A percentile compares a stretch with the other conserved stretches of the same genome.
Evolutionary conservation across 2,888 invertebrate genomes (phyloP).

Genomic region (Crocallis elinguaria): DNA sequence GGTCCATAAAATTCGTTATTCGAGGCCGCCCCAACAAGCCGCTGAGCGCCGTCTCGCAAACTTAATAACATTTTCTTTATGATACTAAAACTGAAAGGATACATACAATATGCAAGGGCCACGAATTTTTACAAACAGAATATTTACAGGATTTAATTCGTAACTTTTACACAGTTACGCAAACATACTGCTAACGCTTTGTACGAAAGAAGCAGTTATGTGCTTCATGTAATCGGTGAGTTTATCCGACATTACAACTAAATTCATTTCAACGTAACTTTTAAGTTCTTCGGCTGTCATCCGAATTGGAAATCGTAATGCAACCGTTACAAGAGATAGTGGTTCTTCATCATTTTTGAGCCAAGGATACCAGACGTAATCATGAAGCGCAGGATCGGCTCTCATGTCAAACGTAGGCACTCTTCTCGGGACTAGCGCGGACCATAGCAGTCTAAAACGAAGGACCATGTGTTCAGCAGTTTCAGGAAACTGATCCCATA

Average conservation of each 20-base stretch:
- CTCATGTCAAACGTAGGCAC: constrained; percentile 43
- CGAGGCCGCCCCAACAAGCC: constrained; percentile 45
- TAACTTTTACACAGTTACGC: not conserved
- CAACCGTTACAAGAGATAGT: constrained; percentile 31
- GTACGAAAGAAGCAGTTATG: constrained; percentile 47
- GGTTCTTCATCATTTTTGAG: constrained; percentile 46
- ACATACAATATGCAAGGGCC: constrained; percentile 34
- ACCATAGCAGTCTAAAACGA: constrained; percentile 50
- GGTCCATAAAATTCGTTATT: constrained; percentile 66
- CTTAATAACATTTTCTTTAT: constrained; percentile 38
- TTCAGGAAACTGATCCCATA: constrained; percentile 53
- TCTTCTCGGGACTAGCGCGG: constrained; percentile 47
- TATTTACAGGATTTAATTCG: not conserved
- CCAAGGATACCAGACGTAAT: constrained; percentile 58
- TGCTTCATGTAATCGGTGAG: constrained; percentile 43
- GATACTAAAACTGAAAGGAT: constrained; percentile 14
- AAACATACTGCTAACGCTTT: constrained; percentile 37
- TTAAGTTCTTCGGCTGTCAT: constrained; percentile 49
- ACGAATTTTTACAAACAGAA: not conserved
- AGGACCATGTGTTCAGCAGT: constrained; percentile 49
- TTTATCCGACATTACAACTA: constrained; percentile 47
- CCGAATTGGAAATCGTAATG: constrained; percentile 51
- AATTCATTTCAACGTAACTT: constrained; percentile 52
- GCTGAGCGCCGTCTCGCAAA: constrained; percentile 30
- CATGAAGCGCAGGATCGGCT: constrained; percentile 49